A percentile compares a stretch with the other conserved stretches of the same genome.
These are phyloP conservation scores for Elanus axillaris DNA, from an alignment of 2,113 vertebrate genomes.

Conservation along the genomic window DNA sequence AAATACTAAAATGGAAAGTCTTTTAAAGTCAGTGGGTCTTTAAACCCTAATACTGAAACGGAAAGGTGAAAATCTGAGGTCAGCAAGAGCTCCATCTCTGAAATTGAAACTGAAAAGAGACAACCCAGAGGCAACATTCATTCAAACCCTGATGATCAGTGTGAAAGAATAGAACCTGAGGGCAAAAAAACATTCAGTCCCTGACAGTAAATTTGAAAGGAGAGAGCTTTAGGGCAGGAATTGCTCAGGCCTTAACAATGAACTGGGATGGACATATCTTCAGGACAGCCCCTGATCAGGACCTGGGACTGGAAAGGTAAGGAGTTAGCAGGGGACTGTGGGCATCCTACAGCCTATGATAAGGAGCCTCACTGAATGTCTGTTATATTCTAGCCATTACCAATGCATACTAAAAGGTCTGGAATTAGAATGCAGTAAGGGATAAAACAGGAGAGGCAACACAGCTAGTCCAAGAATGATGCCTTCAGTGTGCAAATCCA, in stretches of 20 bases:
- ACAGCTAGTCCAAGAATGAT: background rate
- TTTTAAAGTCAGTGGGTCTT: conserved; percentile 34
- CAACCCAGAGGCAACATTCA: conserved; percentile 53
- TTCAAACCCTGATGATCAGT: conserved; percentile 49
- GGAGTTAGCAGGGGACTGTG: background rate
- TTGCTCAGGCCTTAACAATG: conserved; percentile 27
- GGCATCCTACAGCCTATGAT: background rate
- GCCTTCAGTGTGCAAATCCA: background rate
- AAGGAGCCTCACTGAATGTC: conserved; percentile 8
- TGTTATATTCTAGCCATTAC: background rate
- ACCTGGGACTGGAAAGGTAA: conserved; percentile 2
- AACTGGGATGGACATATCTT: background rate
- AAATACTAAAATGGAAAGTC: conserved; percentile 5
- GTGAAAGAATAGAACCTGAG: conserved; percentile 47
- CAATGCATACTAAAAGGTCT: background rate
- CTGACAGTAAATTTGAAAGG: conserved; percentile 38
- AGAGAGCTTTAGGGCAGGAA: conserved; percentile 55
- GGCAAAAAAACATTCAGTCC: conserved; percentile 44
- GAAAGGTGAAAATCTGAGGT: conserved; percentile 37
- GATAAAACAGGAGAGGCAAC: background rate
- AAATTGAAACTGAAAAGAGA: conserved; percentile 59
- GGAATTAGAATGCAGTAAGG: background rate
- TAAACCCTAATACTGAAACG: conserved; percentile 23
- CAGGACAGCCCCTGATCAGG: background rate
- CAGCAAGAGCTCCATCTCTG: conserved; percentile 4